Conservation (phyloP, 2,888 invertebrate species). For the Nephrotoma flavescens region DNA sequence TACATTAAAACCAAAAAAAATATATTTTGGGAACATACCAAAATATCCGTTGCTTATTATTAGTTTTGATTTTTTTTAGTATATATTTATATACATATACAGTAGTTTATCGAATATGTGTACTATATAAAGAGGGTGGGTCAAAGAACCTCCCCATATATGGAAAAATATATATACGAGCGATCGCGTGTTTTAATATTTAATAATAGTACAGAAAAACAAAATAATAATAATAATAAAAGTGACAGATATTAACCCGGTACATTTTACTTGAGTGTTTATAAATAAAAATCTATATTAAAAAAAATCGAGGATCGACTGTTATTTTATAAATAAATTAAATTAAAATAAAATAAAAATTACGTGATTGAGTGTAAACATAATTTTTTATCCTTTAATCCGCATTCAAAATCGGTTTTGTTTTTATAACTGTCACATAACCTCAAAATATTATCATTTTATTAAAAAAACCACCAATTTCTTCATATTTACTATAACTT, state of each 20-base stretch:
- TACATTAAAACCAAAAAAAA: neutral
- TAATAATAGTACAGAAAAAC: neutral
- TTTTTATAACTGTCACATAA: neutral
- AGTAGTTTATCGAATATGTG: neutral
- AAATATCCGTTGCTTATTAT: conserved; percentile 6
- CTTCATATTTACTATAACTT: neutral
- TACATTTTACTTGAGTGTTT: neutral
- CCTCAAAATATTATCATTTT: neutral
- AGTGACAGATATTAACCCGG: neutral
- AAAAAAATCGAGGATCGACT: neutral
- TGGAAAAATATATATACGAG: neutral
- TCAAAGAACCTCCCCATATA: neutral
- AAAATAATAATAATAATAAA: neutral
- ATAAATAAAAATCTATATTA: neutral
- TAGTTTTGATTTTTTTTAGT: neutral
- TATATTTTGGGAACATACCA: conserved; percentile 5
- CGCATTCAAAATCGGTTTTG: neutral
- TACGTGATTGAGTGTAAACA: neutral
- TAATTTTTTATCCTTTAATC: neutral
- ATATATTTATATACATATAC: neutral
- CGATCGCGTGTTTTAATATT: neutral
- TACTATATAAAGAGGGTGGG: neutral
- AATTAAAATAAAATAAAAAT: neutral
- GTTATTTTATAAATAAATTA: neutral
- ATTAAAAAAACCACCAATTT: neutral